A percentile compares a stretch with the other conserved stretches of the same genome.
phyloP scores from a whole-genome alignment of 2,797 vertebrate species.

The Neostethus bicornis region DNA sequence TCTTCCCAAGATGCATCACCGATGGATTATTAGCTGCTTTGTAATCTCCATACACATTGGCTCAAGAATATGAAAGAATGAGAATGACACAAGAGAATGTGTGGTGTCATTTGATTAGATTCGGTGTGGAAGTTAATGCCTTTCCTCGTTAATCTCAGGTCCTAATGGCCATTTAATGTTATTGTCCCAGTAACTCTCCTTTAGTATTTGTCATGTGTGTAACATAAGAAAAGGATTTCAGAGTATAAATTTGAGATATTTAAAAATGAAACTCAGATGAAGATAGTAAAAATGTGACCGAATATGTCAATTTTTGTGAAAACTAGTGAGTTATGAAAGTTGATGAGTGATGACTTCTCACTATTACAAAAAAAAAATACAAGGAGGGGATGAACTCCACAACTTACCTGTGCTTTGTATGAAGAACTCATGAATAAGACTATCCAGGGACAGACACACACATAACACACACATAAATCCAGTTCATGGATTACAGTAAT shows the following conservation, averaged over 20 bases:
- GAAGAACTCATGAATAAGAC: constrained; percentile 15
- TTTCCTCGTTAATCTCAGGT: constrained; percentile 39
- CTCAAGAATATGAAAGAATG: constrained; percentile 5
- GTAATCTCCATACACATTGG: constrained; percentile 11
- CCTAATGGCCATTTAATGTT: constrained; percentile 38
- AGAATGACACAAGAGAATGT: constrained; percentile 33
- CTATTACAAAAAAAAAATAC: background rate
- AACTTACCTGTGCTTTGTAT: background rate
- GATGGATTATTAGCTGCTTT: constrained; percentile 54
- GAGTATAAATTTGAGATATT: too few species aligned
- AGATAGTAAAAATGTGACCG: too few species aligned
- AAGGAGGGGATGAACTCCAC: background rate
- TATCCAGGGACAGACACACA: constrained; percentile 9
- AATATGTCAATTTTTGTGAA: too few species aligned
- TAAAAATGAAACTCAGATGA: too few species aligned
- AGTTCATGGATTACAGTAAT: constrained; percentile 73
- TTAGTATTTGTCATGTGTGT: constrained; percentile 6
- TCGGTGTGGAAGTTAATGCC: constrained; percentile 49
- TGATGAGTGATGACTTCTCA: too few species aligned
- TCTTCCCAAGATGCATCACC: constrained; percentile 38
- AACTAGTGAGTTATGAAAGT: too few species aligned
- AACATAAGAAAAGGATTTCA: too few species aligned
- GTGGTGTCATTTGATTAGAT: constrained; percentile 42
- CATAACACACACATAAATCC: constrained; percentile 15
- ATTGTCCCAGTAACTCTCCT: constrained; percentile 11